Conservation (phyloP, 2,888 invertebrate genomes). For the Dyspetes luteomarginatus region DNA sequence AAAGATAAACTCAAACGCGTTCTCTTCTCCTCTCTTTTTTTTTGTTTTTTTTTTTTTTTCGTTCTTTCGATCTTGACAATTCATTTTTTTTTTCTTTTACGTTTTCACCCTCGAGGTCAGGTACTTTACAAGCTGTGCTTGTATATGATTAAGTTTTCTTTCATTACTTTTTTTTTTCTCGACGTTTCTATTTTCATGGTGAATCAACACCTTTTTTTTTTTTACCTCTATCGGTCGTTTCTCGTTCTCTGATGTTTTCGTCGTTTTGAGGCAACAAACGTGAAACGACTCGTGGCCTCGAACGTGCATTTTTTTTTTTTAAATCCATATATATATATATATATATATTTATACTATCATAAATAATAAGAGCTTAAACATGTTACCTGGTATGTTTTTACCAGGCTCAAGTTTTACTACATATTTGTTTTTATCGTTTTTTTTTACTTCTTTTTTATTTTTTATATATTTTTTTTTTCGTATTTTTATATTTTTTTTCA, state of each 20-base stretch:
- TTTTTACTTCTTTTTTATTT: background rate
- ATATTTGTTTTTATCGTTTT: background rate
- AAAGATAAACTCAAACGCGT: slow-evolving; percentile 74
- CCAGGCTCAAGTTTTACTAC: slow-evolving; percentile 16
- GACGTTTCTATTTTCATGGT: slow-evolving; percentile 31
- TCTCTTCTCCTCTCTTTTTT: slow-evolving; percentile 59
- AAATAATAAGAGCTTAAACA: slow-evolving; percentile 48
- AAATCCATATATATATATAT: no score
- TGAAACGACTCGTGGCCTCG: slow-evolving; percentile 55
- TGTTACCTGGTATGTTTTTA: slow-evolving; percentile 18
- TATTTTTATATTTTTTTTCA: background rate
- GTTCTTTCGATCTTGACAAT: slow-evolving; percentile 44
- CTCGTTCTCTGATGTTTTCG: slow-evolving; percentile 44
- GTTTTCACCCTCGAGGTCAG: slow-evolving; percentile 77
- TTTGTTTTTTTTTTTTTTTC: slow-evolving; percentile 52
- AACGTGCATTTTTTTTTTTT: slow-evolving; percentile 44
- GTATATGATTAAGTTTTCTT: slow-evolving; percentile 65
- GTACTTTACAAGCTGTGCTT: slow-evolving; percentile 79
- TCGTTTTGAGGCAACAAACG: slow-evolving; percentile 41
- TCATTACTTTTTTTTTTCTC: slow-evolving; percentile 31
- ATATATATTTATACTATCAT: slow-evolving; percentile 49
- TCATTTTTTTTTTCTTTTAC: slow-evolving; percentile 45
- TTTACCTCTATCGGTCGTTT: slow-evolving; percentile 51
- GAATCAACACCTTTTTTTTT: slow-evolving; percentile 53
- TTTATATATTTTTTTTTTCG: background rate